Percentiles rank a stretch among this genome's conserved stretches.
phyloP scores from a whole-genome alignment of 2,888 invertebrate species.

The Drosophila koepferae region DNA sequence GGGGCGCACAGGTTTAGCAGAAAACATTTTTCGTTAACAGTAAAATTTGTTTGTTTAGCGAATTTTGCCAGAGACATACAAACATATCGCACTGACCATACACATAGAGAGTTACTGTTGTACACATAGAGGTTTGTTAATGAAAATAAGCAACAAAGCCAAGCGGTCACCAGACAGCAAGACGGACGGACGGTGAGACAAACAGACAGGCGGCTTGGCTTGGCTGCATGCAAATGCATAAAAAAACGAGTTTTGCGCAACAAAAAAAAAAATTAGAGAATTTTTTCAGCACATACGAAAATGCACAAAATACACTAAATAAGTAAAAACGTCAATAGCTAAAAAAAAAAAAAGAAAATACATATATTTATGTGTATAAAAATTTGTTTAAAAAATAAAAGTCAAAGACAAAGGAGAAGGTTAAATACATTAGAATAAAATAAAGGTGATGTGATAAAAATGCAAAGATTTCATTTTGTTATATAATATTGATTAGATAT shows the following conservation, averaged over 20 bases:
- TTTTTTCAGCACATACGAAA: conserved; percentile 75
- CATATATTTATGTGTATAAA: not conserved
- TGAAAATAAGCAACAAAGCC: conserved; percentile 80
- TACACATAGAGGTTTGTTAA: conserved; percentile 75
- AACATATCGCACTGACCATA: conserved; percentile 20
- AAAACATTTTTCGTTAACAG: conserved; percentile 62
- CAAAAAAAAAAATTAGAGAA: conserved; percentile 60
- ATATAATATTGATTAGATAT: too few species aligned
- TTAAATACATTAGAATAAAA: not conserved
- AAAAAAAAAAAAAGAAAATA: conserved; percentile 19
- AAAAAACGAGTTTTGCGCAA: conserved; percentile 53
- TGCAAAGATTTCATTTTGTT: not conserved
- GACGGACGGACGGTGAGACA: conserved; percentile 8
- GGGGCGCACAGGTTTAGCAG: not conserved
- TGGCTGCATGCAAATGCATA: conserved; percentile 60
- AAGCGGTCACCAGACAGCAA: conserved; percentile 58
- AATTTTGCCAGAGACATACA: conserved; percentile 52
- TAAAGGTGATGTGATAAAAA: not conserved
- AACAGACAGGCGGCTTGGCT: conserved; percentile 37
- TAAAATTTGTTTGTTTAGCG: conserved; percentile 80
- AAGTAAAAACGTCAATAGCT: conserved; percentile 78
- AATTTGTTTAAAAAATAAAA: not conserved
- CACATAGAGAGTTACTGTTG: conserved; percentile 70
- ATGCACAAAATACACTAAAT: conserved; percentile 79
- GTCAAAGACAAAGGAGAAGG: not conserved